Base-by-base conservation (phyloP, 2,113 vertebrate species). In the Larimichthys polyactis region DNA sequence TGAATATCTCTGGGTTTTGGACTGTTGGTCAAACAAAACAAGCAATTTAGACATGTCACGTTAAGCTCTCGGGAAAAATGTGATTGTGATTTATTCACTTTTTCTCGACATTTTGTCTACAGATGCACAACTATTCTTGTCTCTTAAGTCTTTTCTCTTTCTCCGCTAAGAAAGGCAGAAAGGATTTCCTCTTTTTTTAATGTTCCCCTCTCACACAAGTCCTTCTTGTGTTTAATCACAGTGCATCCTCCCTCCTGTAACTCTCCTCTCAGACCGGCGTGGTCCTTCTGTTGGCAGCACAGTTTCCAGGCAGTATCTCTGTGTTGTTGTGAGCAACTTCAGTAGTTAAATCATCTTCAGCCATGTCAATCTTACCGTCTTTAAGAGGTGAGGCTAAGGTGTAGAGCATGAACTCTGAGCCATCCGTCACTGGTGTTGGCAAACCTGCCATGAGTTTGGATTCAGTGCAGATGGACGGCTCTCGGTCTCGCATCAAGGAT, bases 391-490 rank as follows among this genome's bases (percentile, higher is more conserved):
- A 87, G 4, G 85, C 55, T 17, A 93, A 54, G 4, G 92, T 46
- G 74, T 93, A 94, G 27, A 93, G 82, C 90, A 90, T 83, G 36
- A 93, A 94, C 65, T 92, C 94, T 1, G 93, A 81, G 11, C 74
- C 78, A 22, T 86, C 36, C 0, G 80, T 52, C 69, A 71, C 27
- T 11, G 89, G 57, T 0, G 84, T 16, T 0, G 86, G 71, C 79
- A 91, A 70, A 51, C 80, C 82, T 11, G 78, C 52, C 71, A 89
- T n/a, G 9, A 83, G 52, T 78, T 93, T 94, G 57, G 88, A 78
- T 9, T 88, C 92, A 0, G 64, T 22, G 0, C 89, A 85, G 64
- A 92, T 48, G 44, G 82, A 79, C 1, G 55, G 77, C 40, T 91
- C 92, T 19, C 80, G 27, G 80, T 92, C 91, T 11, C 81, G 64